Percentiles rank a stretch among this genome's conserved stretches.
Conservation (phyloP, 30 jellyfish, hydroid and myxozoan genomes). For the Aurelia coerulea region DNA sequence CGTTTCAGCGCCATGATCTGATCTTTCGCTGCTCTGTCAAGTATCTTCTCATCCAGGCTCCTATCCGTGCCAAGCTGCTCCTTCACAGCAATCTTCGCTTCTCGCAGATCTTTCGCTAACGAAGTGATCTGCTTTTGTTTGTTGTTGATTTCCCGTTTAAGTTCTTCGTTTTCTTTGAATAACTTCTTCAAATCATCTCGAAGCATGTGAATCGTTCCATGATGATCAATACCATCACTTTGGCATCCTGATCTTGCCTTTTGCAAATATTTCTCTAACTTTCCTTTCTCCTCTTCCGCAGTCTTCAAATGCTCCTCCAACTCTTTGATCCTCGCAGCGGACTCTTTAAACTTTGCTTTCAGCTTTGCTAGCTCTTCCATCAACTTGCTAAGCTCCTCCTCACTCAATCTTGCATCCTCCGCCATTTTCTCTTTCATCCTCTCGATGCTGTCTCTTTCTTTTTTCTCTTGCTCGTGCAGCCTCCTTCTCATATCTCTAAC, state of each 20-base stretch:
- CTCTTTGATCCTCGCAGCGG: conserved; percentile 33
- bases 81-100: conserved; percentile 68
- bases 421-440: conserved; percentile 38
- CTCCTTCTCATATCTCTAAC: conserved; percentile 60
- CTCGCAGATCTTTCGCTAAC: conserved; percentile 87
- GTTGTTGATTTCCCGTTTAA: conserved; percentile 69
- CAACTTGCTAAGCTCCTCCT: conserved; percentile 49
- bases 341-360: conserved; percentile 52
- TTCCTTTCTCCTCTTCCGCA: conserved; percentile 74
- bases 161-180: conserved; percentile 89
- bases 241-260: conserved; percentile 71
- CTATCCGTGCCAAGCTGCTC: conserved; percentile 67
- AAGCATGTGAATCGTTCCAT: conserved; percentile 95
- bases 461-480: conserved; percentile 41
- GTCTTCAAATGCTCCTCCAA: conserved; percentile 68
- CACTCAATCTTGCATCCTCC: conserved; percentile 21
- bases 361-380: conserved; percentile 33
- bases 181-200: conserved; percentile 93
- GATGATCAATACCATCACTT: conserved; percentile 81
- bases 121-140: conserved; percentile 81
- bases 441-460: conserved; percentile 50
- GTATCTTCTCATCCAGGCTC: conserved; percentile 56
- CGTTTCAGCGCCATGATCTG: conserved; percentile 64
- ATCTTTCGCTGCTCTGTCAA: conserved; percentile 67
- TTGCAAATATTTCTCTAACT: conserved; percentile 81